Evolutionary conservation across 2,113 vertebrate genomes (phyloP), one percentile per base, ranked within the genome.

Genomic region (Ceratotherium simum): DNA sequence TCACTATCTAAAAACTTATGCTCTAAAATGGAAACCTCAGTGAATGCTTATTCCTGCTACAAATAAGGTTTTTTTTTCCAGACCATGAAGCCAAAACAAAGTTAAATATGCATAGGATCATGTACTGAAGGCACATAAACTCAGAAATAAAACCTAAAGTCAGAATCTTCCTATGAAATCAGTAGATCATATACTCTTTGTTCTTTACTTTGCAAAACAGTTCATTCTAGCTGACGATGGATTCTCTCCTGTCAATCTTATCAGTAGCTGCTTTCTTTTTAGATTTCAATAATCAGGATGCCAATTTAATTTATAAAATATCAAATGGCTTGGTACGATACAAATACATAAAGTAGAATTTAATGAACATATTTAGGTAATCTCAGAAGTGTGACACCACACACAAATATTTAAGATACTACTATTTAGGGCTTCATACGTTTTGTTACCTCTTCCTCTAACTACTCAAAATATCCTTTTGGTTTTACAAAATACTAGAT

Each of bases 121-220:
- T 33, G 9, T 51, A 91, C 25, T 8, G 62, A 54, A 94, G 29
- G 29, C 20, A 83, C 3, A 25, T 21, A 48, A 91, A 84, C 27
- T 65, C 21, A 51, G 64, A 93, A 93, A 90, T 25, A 48, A 93
- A 95, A 85, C 33, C 21, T 90, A 18, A 76, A 93, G 46, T 97
- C 58, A 58, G 12, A 42, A n/a, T 88, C 75, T 79, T 70, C 92
- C 56, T 82, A 20, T 20, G 18, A 95, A 84, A 56, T 51, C n/a
- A 65, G 65, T 25, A 86, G 51, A 80, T 67, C n/a, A 69, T 25
- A 51, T 62, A 69, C 18, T 67, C 17, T 84, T 93, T 72, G 18
- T 72, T 90, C 62, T 90, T 65, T 58, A 70, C 11, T 81, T 73
- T 70, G 60, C 51, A 83, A n/a, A 72, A 72, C 5, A 93, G 39